phyloP scores from a whole-genome alignment of 2,888 invertebrate genomes.

The Caenorhabditis sp. region DNA sequence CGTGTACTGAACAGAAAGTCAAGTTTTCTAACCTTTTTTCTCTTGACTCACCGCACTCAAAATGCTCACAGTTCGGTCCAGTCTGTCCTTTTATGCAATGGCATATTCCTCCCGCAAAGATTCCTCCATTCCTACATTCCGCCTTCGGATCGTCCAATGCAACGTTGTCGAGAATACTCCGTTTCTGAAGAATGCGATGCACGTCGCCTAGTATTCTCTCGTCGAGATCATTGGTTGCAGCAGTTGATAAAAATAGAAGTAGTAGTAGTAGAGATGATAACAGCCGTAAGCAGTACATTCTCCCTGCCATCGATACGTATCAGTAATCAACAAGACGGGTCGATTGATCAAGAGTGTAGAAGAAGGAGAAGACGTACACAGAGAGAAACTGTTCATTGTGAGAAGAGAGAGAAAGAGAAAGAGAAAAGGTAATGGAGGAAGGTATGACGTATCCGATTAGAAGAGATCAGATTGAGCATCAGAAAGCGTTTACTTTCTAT shows the following conservation, averaged over 20 bases:
- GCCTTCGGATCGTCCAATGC: constrained; percentile 60
- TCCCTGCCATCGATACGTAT: constrained; percentile 1
- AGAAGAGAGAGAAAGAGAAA: constrained; percentile 6
- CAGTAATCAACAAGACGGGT: constrained; percentile 17
- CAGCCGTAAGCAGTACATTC: constrained; percentile 35
- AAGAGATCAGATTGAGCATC: constrained; percentile 1
- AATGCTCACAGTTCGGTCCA: constrained; percentile 69
- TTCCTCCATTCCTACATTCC: constrained; percentile 65
- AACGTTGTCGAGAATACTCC: constrained; percentile 62
- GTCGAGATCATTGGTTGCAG: constrained; percentile 10
- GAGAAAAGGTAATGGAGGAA: constrained; percentile 19
- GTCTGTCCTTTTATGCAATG: constrained; percentile 72
- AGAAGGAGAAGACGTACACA: not conserved
- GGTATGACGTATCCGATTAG: not conserved
- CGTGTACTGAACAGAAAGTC: constrained; percentile 72
- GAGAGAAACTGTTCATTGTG: constrained; percentile 11
- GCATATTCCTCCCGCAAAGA: constrained; percentile 63
- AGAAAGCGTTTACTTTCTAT: constrained; percentile 25
- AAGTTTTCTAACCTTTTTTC: too few species aligned
- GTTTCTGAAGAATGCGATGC: constrained; percentile 52
- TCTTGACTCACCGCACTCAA: constrained; percentile 66
- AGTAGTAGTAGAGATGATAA: not conserved
- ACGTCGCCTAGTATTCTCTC: constrained; percentile 11
- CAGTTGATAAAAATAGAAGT: constrained; percentile 17
- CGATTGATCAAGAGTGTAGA: constrained; percentile 9